Evolutionary conservation across 2,888 invertebrate genomes (phyloP), one percentile per base, ranked within the genome.

Genomic region (Seira musarum): DNA sequence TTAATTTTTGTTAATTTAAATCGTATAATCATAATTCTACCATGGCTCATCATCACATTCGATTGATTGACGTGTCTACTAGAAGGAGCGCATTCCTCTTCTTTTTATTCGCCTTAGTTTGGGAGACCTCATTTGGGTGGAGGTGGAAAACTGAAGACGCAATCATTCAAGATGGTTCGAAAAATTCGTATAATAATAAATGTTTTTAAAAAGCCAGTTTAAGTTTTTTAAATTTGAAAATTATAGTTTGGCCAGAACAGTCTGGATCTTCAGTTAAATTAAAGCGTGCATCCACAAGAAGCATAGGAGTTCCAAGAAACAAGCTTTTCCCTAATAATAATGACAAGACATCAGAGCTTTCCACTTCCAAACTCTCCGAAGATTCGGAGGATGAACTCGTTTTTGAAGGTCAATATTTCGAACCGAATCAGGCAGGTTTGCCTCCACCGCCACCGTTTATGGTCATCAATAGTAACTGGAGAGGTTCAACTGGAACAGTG

Each of bases 381-480:
- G 77, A 71, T 5, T 66, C 61, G n/a, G 63, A 63, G 3, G 67
- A 61, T 15, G 13, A 13, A 0, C 61, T 78, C 10, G 35, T 78
- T 25, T 78, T 78, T 49, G 78, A 78, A 1, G 78, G 78, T 0
- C 71, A 25, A 10, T 71, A 72, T 17, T 78, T 72, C 21, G 72
- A 78, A 17, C 68, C 78, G 0, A 63, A 78, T 17, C 72, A 78
- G 35, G 72, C 72, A 1, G 72, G 65, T 0, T 70, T 72, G 10
- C 78, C 78, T 6, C 77, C 77, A 24, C 30, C 30, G 30, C 25
- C 60, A 21, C 30, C 13, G n/a, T 78, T 71, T 13, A 78, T 78
- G 78, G 78, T 78, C 0, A 67, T 17, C n/a, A 46, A 74, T 15
- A 75, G 22, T 21, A 72, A 71, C 22, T 78, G 78, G 78, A 60